Evolutionary conservation across 35 echinoderm and acorn worm species (phyloP).

Genomic region (Strongylocentrotus purpuratus): DNA sequence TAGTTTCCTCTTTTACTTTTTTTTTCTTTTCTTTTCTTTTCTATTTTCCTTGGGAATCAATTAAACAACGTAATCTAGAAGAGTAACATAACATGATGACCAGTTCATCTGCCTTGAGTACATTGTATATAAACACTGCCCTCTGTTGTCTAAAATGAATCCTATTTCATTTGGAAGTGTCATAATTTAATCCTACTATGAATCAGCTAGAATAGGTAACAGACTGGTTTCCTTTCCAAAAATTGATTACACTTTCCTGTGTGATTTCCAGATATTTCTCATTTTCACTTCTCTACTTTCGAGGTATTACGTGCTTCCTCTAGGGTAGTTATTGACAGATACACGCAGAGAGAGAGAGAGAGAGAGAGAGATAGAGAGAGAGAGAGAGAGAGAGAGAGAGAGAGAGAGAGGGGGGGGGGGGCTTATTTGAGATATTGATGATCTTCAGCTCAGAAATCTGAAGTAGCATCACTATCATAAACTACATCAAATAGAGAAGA

Average conservation of each 20-base stretch:
- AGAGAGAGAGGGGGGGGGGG: not conserved
- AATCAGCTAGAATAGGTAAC: constrained; percentile 24
- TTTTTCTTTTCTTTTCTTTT: too few species aligned
- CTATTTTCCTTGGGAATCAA: too few species aligned
- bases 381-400: not conserved
- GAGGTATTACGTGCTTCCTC: not conserved
- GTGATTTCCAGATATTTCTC: constrained; percentile 25
- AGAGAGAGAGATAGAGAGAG: not conserved
- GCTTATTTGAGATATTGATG: not conserved
- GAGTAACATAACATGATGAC: too few species aligned
- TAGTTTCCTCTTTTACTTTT: too few species aligned
- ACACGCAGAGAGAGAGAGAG: not conserved
- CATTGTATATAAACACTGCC: not conserved
- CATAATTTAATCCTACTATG: constrained; percentile 29
- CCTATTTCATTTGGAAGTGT: not conserved
- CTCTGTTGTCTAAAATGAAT: not conserved
- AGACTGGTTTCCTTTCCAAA: constrained; percentile 34
- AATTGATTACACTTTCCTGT: constrained; percentile 38
- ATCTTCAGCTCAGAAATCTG: not conserved
- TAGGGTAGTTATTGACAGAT: not conserved
- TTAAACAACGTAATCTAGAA: too few species aligned
- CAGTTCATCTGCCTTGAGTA: too few species aligned
- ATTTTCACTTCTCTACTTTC: not conserved
- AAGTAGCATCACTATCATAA: not conserved
- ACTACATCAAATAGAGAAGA: not conserved